Base-by-base conservation (phyloP, 1,140 invertebrate genomes). In the Papilio helenus region DNA sequence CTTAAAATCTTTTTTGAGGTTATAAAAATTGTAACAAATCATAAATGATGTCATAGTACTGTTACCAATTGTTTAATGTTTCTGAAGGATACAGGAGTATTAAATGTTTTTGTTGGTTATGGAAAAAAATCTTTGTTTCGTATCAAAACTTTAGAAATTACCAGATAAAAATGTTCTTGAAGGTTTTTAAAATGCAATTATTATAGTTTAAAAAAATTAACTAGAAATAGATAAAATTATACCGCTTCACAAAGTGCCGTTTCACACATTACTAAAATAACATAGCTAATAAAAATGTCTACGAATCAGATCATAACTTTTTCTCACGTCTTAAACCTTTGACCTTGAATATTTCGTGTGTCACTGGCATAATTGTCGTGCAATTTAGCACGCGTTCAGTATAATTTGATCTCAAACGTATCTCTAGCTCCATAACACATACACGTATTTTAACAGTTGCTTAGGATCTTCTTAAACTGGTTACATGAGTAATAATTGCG, bases 281-380 rank as follows among this genome's bases (percentile, higher is more conserved):
- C 26, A 26, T 7, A 65, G 58, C 3, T 14, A 26, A 73, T 65
- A 51, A 79, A 29, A 65, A 74, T 14, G 39, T 46, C 42, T 80
- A 73, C 23, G 14, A 76, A 49, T 46, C 39, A 72, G 51, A 26
- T 44, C 72, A 51, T 80, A 80, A 84, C 79, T 72, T 76, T 87
- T 91, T 93, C 92, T 85, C 92, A 93, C 92, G 90, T 82, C 87
- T 83, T 77, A 91, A 87, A 87, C 89, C 79, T 87, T 89, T 89
- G 87, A 88, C 90, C 89, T 89, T 86, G 86, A 87, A 86, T 81
- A 83, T 88, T 92, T 91, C 87, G 86, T 85, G 82, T 86, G 79
- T 92, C 91, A 93, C 89, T 92, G 89, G 92, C 88, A 87, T 86
- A 87, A 87, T 90, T 89, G 85, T 83, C 83, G 81, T 84, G 83